phyloP scores from a whole-genome alignment of 2,888 invertebrate genomes.

The Mongoloraphidia duomilia region DNA sequence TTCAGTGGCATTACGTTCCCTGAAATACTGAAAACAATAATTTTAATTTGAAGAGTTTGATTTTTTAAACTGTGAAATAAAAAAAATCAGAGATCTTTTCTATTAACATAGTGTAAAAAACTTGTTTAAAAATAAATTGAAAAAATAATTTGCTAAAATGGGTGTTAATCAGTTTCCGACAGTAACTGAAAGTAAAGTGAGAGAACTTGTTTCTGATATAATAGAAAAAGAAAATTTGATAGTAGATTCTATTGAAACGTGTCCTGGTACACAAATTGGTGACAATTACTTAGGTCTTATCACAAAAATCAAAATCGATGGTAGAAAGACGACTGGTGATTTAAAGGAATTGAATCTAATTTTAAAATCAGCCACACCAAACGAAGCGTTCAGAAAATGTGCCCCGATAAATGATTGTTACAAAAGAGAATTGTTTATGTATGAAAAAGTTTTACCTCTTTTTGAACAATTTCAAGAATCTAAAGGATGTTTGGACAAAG shows the following conservation, averaged over 20 bases:
- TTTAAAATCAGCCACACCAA: slow-evolving; percentile 19
- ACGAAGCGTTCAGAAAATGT: slow-evolving; percentile 14
- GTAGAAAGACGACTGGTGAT: neutral
- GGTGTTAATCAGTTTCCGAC: no score
- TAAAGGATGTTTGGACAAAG: slow-evolving; percentile 7
- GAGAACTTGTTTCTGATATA: no score
- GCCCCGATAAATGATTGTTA: slow-evolving; percentile 16
- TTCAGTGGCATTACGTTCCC: no score
- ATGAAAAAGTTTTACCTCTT: slow-evolving; percentile 17
- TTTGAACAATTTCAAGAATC: slow-evolving; percentile 15
- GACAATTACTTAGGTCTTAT: slow-evolving; percentile 15
- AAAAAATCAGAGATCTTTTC: no score
- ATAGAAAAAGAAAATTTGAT: neutral
- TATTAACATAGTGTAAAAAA: no score
- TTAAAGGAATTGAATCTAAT: slow-evolving; percentile 10
- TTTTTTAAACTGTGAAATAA: no score
- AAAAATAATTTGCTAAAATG: no score
- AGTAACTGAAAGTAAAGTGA: no score
- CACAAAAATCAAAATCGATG: slow-evolving; percentile 7
- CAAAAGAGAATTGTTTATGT: slow-evolving; percentile 19
- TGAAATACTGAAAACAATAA: no score
- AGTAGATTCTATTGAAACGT: no score
- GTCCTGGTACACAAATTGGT: slow-evolving; percentile 2
- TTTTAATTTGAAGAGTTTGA: no score
- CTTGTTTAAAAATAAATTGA: no score